A percentile compares a stretch with the other conserved stretches of the same genome.
phyloP scores from a whole-genome alignment of 1,140 invertebrate genomes.

The Sycophila sp. region DNA sequence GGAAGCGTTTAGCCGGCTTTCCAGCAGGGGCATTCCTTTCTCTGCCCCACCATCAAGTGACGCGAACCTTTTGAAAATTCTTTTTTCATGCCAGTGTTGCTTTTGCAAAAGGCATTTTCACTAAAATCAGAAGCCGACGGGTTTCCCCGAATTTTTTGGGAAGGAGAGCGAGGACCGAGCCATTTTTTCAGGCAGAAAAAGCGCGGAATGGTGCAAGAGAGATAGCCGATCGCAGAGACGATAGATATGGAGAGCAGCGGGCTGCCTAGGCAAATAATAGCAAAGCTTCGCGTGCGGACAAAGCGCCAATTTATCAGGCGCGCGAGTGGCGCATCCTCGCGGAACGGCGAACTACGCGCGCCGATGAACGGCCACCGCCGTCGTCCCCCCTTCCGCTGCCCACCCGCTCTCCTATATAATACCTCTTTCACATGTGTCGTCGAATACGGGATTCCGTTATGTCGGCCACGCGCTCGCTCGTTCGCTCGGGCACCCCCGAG shows the following conservation, averaged over 20 bases:
- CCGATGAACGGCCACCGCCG: no score
- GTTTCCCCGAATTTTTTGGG: no score
- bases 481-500: no score
- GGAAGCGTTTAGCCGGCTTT: no score
- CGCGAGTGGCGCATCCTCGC: slow-evolving; percentile 39
- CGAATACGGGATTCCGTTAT: slow-evolving; percentile 9
- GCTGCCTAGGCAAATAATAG: slow-evolving; percentile 36
- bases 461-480: neutral
- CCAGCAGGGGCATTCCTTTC: no score
- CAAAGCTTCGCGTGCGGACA: slow-evolving; percentile 39
- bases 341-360: slow-evolving; percentile 26
- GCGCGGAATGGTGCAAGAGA: neutral
- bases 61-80: no score
- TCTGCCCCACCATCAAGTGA: no score
- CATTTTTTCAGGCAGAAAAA: no score
- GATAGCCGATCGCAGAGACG: neutral
- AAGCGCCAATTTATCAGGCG: slow-evolving; percentile 53
- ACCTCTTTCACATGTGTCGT: slow-evolving; percentile 10
- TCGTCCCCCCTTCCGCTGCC: no score
- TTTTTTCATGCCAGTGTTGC: no score
- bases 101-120: no score
- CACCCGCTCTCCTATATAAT: neutral
- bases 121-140: no score
- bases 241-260: neutral
- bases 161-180: neutral